phyloP scores from a whole-genome alignment of 2,113 vertebrate species.

The Lagopus muta region DNA sequence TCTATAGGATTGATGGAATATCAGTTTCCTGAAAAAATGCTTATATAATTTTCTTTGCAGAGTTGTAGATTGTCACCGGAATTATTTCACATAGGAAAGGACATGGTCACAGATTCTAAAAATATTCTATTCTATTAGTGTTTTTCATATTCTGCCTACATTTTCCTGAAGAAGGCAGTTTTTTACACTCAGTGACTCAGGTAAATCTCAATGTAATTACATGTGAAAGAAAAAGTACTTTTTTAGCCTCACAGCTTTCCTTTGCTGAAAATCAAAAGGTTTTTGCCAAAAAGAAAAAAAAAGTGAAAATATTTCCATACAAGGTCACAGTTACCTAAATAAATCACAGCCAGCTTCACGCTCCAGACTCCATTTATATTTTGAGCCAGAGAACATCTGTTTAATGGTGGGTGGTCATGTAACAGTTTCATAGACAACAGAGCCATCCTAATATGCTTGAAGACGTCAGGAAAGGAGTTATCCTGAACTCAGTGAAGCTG shows the following conservation, averaged over 20 bases:
- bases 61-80: not conserved
- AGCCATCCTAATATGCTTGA: slow-evolving; percentile 6
- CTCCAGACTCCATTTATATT: slow-evolving; percentile 66
- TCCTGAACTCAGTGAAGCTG: not conserved
- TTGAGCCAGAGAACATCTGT: slow-evolving; percentile 68
- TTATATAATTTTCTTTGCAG: not conserved
- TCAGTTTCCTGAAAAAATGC: not conserved
- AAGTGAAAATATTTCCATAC: slow-evolving; percentile 44
- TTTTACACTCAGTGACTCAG: not conserved
- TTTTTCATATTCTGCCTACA: not conserved
- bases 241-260: not conserved
- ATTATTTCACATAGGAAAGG: not conserved
- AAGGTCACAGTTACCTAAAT: slow-evolving; percentile 70
- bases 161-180: not conserved
- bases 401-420: slow-evolving; percentile 69
- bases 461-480: slow-evolving; percentile 19
- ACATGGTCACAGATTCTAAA: not conserved
- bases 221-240: not conserved
- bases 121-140: fast-evolving
- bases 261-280: not conserved
- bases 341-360: slow-evolving; percentile 63
- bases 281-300: not conserved
- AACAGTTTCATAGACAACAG: slow-evolving; percentile 48
- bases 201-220: slow-evolving; percentile 38
- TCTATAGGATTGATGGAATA: not conserved